Base-by-base conservation (phyloP, 2,888 invertebrate species). In the Cotesia congregata region DNA sequence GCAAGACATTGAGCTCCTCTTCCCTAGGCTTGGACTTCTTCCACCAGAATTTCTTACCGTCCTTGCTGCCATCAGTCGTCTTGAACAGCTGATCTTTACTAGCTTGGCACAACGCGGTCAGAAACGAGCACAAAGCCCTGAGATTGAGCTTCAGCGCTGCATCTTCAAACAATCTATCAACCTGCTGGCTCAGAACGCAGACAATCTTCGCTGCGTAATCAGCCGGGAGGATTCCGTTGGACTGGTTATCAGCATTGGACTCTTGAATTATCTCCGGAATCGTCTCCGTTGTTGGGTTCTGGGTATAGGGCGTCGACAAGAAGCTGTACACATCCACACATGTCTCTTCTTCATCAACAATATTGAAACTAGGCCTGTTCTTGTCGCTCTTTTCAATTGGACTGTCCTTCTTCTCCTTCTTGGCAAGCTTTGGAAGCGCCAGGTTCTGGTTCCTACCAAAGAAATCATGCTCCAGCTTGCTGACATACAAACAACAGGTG, bases 101-200 rank as follows among this genome's bases (percentile, higher is more conserved):
- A n/a, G 96, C 95, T 67, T 93, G 92, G 80, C 97, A 96, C 0
- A 98, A 91, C 77, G 95, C 94, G 39, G 93, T 93, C 72, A 98
- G 90, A 83, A 98, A 98, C 74, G 94, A 94, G 73, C 94, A 93
- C 59, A 98, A 90, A 0, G 98, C 94, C 6, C 95, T 94, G 72
- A 98, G 90, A 82, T 97, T 97, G 68, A 98, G 91, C 79, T 97
- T 94, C 74, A 96, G 93, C 0, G 97, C 96, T 1, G 97, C 95
- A 79, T 96, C 94, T 74, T 96, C 95, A 90, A 97, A 98, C 74
- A 98, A 90, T 83, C 97, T 94, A 87, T 98, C 98, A 0, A 97
- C 96, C 85, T 96, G 95, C 78, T 97, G 95, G 0, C 97, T 95
- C 7, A 98, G 90, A 0, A 96, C 95, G 89, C 97, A 97, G 76